phyloP scores from a whole-genome alignment of 2,888 invertebrate genomes.

The Ceriagrion tenellum region DNA sequence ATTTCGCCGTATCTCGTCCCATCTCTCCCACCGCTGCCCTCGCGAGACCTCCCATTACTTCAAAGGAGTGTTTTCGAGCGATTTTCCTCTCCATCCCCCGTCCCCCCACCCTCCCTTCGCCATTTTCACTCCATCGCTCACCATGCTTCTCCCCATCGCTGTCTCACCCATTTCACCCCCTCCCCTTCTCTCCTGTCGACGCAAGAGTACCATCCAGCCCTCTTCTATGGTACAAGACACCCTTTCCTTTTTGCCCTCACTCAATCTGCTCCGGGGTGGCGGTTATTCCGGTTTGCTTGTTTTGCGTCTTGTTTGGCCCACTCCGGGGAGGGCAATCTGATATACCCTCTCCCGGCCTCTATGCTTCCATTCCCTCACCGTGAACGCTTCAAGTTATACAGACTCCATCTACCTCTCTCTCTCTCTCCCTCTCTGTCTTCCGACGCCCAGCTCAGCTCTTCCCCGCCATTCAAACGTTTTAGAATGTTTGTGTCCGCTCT shows the following conservation, averaged over 20 bases:
- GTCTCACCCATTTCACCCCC: background rate
- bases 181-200: background rate
- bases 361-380: background rate
- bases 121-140: background rate
- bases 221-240: background rate
- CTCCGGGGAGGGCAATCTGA: background rate
- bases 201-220: background rate
- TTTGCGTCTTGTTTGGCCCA: slow-evolving; percentile 9
- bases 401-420: too few species aligned
- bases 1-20: background rate
- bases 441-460: background rate
- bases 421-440: too few species aligned
- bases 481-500: background rate
- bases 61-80: background rate
- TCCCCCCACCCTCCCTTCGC: too few species aligned
- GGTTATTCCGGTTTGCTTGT: slow-evolving; percentile 1
- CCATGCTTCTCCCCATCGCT: background rate
- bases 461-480: background rate
- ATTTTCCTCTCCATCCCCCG: background rate
- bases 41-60: background rate
- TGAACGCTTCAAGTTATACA: too few species aligned
- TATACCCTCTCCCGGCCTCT: background rate
- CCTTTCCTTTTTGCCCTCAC: background rate
- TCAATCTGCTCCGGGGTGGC: background rate
- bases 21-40: background rate